These are phyloP conservation scores for Hanleya hanleyi DNA, from an alignment of 2,888 invertebrate species.

Conservation along the genomic window DNA sequence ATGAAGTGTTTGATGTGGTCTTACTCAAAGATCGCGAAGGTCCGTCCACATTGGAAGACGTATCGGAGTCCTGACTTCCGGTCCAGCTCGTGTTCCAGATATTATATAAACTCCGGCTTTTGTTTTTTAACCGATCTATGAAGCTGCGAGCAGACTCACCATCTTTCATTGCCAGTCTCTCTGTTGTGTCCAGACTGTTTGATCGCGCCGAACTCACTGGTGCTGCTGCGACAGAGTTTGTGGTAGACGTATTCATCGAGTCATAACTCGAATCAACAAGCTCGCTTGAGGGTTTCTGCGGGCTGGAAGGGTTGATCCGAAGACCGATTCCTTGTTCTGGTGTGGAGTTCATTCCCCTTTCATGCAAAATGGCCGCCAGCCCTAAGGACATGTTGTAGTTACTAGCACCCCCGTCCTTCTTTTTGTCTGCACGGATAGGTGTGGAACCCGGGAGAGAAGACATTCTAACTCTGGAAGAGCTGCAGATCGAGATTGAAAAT, in stretches of 20 bases:
- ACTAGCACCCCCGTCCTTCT: slow-evolving; percentile 69
- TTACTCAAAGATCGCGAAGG: background rate
- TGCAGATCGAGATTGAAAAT: slow-evolving; percentile 24
- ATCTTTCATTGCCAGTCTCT: background rate
- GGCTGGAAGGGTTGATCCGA: background rate
- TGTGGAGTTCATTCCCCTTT: slow-evolving; percentile 79
- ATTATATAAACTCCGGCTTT: background rate
- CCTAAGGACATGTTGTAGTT: slow-evolving; percentile 85
- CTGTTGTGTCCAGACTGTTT: slow-evolving; percentile 19
- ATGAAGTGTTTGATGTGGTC: background rate
- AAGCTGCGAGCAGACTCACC: background rate
- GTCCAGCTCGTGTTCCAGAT: background rate
- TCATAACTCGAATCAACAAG: background rate
- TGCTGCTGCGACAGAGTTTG: background rate
- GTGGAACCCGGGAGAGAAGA: slow-evolving; percentile 33
- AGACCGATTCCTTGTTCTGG: slow-evolving; percentile 1
- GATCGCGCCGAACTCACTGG: background rate
- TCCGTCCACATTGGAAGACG: background rate
- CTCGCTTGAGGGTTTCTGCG: slow-evolving; percentile 1
- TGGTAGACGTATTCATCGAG: background rate
- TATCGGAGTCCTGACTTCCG: background rate
- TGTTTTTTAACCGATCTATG: background rate
- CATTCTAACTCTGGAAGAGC: slow-evolving; percentile 33
- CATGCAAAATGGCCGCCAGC: slow-evolving; percentile 84
- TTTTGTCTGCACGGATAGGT: slow-evolving; percentile 15